A percentile compares a stretch with the other conserved stretches of the same genome.
Conservation (phyloP, 2,113 vertebrate genomes). For the Thalassoma bifasciatum region DNA sequence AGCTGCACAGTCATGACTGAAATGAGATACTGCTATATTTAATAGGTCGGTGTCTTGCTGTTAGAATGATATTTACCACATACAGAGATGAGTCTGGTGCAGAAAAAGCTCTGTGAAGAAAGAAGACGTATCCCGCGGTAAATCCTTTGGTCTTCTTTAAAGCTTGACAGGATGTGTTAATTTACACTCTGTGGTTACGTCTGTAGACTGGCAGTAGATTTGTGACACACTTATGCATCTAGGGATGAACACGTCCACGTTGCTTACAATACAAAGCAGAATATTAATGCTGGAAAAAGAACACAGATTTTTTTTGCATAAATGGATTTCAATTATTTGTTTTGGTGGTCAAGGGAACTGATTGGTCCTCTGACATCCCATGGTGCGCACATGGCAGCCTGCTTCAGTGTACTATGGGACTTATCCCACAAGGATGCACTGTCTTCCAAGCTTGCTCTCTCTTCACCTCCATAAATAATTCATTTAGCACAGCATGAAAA, state of each 20-base stretch:
- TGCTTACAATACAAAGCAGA: not conserved
- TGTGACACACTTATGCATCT: not conserved
- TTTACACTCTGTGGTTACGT: not conserved
- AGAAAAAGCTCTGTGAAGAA: slow-evolving; percentile 8
- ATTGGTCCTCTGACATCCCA: slow-evolving; percentile 14
- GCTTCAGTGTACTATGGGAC: slow-evolving; percentile 41
- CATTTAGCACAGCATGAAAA: slow-evolving; percentile 78
- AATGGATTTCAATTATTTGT: not conserved
- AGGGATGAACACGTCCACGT: not conserved
- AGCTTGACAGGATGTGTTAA: not conserved
- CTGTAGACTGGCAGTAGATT: not conserved
- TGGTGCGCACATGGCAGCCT: not conserved
- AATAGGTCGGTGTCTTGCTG: slow-evolving; percentile 84
- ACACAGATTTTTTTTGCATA: not conserved
- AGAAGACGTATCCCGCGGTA: not conserved
- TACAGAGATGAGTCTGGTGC: not conserved
- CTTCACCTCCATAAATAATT: slow-evolving; percentile 75
- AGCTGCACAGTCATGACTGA: slow-evolving; percentile 85
- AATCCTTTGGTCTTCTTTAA: not conserved
- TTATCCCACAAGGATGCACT: slow-evolving; percentile 42
- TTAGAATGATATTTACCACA: slow-evolving; percentile 84
- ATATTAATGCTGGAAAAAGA: not conserved
- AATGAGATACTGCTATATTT: slow-evolving; percentile 84
- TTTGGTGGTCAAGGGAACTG: slow-evolving; percentile 6
- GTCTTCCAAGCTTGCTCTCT: slow-evolving; percentile 47